Percentiles rank a stretch among this genome's conserved stretches.
phyloP scores from a whole-genome alignment of 2,888 invertebrate genomes.

The Alloscopus bannaensis region DNA sequence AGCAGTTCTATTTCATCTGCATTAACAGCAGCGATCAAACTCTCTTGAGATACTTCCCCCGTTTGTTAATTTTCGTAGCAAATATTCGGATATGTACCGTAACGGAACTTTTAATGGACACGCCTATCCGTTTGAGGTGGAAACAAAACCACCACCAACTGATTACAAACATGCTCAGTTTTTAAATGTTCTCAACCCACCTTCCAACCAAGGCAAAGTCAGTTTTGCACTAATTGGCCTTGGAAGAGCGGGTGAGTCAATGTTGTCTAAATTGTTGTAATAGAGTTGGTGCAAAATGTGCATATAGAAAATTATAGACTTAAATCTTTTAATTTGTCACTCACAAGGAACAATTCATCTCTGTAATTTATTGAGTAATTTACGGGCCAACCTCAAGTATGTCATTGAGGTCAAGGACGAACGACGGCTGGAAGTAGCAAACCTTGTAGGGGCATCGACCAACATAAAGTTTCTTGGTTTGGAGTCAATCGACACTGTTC shows the following conservation, averaged over 20 bases:
- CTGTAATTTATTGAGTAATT: constrained; percentile 77
- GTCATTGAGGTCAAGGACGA: constrained; percentile 79
- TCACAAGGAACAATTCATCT: constrained; percentile 80
- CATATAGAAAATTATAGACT: background rate
- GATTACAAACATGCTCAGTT: constrained; percentile 61
- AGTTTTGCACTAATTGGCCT: constrained; percentile 79
- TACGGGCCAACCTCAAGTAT: constrained; percentile 78
- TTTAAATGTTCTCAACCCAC: constrained; percentile 43
- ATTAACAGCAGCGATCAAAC: too few relatives aligned
- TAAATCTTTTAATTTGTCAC: background rate
- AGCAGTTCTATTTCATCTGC: too few relatives aligned
- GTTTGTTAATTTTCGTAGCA: background rate
- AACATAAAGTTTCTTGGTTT: constrained; percentile 77
- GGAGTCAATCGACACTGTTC: constrained; percentile 77
- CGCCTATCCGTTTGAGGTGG: too few relatives aligned
- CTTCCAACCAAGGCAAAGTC: constrained; percentile 73
- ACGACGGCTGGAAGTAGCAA: constrained; percentile 76
- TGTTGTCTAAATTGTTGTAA: background rate
- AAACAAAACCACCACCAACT: constrained; percentile 30
- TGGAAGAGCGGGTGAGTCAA: constrained; percentile 77
- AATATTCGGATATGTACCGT: constrained; percentile 8
- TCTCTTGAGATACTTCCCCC: too few relatives aligned
- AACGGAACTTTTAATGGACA: too few relatives aligned
- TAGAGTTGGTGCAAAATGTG: constrained; percentile 3
- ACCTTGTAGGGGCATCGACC: constrained; percentile 77